A percentile compares a stretch with the other conserved stretches of the same genome.
phyloP scores from a whole-genome alignment of 2,113 vertebrate species.

The Steatornis caripensis region DNA sequence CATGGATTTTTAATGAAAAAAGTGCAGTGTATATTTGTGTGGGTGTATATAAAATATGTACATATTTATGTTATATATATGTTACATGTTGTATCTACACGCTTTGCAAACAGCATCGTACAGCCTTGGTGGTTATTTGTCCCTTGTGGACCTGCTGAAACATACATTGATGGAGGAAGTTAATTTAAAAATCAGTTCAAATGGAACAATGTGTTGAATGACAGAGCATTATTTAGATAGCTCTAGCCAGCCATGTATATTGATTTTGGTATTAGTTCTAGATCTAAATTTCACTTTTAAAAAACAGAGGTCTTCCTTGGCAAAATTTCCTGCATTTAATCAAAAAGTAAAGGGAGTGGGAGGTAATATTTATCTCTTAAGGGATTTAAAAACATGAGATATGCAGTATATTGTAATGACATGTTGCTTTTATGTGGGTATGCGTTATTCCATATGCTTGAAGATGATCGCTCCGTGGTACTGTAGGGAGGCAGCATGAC shows the following conservation, averaged over 20 bases:
- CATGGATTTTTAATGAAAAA: neutral
- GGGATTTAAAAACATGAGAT: neutral
- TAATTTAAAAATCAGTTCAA: neutral
- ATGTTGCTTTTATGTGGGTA: accelerated
- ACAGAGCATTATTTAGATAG: neutral
- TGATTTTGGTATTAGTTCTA: neutral
- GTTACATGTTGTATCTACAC: neutral
- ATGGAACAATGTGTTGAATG: neutral
- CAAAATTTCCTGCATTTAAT: neutral
- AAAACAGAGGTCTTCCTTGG: neutral
- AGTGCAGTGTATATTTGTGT: neutral
- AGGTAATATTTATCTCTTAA: neutral
- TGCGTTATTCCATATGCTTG: neutral
- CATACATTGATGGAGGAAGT: neutral
- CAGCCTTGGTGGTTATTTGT: neutral
- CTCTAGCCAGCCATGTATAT: neutral
- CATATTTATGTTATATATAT: neutral
- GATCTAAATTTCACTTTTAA: neutral
- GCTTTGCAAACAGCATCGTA: neutral
- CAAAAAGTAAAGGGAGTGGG: neutral
- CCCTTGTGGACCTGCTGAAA: neutral
- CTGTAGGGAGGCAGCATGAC: neutral
- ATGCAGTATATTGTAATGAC: neutral
- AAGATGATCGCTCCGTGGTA: accelerated
- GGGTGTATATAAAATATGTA: neutral